Evolutionary conservation across 2,888 invertebrate species (phyloP), one percentile per base, ranked within the genome.

Genomic region (Xestoiulus laeticollis): DNA sequence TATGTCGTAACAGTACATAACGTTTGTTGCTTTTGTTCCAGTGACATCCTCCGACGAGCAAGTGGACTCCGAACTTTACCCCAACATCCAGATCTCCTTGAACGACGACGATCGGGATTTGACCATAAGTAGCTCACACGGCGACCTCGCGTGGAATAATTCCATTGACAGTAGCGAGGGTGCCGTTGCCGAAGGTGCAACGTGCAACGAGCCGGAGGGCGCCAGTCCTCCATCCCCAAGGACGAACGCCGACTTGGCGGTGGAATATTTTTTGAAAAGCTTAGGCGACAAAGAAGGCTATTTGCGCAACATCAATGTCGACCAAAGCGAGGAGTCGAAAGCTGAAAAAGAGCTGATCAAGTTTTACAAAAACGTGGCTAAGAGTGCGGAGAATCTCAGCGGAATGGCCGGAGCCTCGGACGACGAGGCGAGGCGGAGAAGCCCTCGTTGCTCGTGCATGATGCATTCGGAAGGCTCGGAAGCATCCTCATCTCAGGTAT

Each of bases 211-310:
- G 30, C 48, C 22, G 33, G 38, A 84, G 33, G 38, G 38, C 19
- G 33, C 85, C n/a, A 48, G 44, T 48, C 43, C 82, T 44, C 44
- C 48, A 0, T 30, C 86, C 26, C 43, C 86, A 5, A 84, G 85
- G 85, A 88, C 82, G 30, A 88, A 85, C 12, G 88, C 88, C 2
- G 93, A 94, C 89, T 91, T 93, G 87, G 93, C 93, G 0, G 93
- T 93, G 3, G 93, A 93, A 89, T 93, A 93, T 90, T 93, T 94
- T 90, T 90, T 93, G 59, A 93, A 93, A 90, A 93, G 93, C 22
- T 90, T 93, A 59, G 93, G 93, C 0, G 92, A 93, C 89, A 92
- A 92, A 88, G 92, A 92, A 8, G 85, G 87, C 83, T 88, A 88
- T 26, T 26, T 87, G 78, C 48, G 68, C 43, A 88, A 88, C 78